Percentiles rank a stretch among this genome's conserved stretches.
Conservation (phyloP, 2,113 vertebrate species). For the human region GRCh38 chr3:107920001-107920500, state of each 20-base stretch:
- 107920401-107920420: conserved; percentile 44
- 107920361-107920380: not conserved
- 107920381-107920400: conserved; percentile 25
- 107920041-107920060: not conserved
- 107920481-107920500: not conserved
- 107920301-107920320: conserved; percentile 52
- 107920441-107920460: conserved; percentile 42
- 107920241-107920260: not conserved
- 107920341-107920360: conserved; percentile 46
- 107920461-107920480: not conserved
- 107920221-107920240: conserved; percentile 28
- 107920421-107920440: conserved; percentile 9
- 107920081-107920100: not conserved
- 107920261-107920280: conserved; percentile 50
- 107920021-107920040: conserved; percentile 22
- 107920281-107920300: conserved; percentile 37
- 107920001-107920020: not conserved
- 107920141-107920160: not conserved
- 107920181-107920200: not conserved
- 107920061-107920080: conserved; percentile 1
- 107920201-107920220: conserved; percentile 38
- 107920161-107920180: conserved; percentile 14
- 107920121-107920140: conserved; percentile 20
- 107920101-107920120: not conserved
- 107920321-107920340: conserved; percentile 58